Conservation (phyloP, 2,113 vertebrate genomes). For the Machaerirhynchus nigripectus region DNA sequence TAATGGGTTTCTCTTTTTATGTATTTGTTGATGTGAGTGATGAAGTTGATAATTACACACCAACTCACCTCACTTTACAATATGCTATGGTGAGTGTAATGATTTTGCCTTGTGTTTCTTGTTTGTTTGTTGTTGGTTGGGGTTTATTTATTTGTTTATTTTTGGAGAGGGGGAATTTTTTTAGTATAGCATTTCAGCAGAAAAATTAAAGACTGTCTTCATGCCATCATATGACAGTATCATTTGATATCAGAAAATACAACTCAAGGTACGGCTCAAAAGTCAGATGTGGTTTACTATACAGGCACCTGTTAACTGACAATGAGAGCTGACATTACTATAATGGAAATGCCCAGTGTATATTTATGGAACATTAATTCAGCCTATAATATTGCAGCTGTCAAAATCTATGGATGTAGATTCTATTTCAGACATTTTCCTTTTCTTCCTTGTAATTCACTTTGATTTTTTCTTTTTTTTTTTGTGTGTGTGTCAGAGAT, state of each 20-base stretch:
- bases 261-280: background rate
- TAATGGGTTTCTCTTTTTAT: background rate
- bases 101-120: background rate
- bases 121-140: rapidly evolving
- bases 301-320: background rate
- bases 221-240: background rate
- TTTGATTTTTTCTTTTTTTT: background rate
- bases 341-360: constrained; percentile 33
- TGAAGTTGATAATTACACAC: background rate
- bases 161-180: background rate
- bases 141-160: background rate
- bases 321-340: constrained; percentile 26
- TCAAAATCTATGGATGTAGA: constrained; percentile 14
- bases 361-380: constrained; percentile 61
- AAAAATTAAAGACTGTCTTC: background rate
- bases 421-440: constrained; percentile 4
- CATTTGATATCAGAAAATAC: background rate
- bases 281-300: constrained; percentile 9
- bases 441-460: background rate
- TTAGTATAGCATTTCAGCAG: background rate
- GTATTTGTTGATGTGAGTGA: background rate
- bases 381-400: constrained; percentile 5
- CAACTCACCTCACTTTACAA: background rate
- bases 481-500: background rate
- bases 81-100: background rate